Percentiles rank a stretch among this genome's conserved stretches.
Conservation (phyloP, 2,113 vertebrate species). For the Holacanthus passer region DNA sequence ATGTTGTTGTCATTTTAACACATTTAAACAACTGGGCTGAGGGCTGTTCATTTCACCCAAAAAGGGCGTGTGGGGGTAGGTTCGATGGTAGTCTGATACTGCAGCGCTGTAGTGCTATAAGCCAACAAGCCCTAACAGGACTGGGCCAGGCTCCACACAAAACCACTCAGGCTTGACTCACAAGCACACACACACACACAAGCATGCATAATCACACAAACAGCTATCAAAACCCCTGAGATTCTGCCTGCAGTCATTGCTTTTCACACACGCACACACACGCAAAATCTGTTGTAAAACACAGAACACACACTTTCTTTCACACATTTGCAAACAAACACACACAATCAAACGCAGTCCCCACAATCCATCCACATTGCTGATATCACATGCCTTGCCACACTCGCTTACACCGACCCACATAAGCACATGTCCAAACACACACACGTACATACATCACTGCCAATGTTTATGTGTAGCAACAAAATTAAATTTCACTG, state of each 20-base stretch:
- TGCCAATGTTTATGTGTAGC: conserved; percentile 24
- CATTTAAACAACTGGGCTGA: neutral
- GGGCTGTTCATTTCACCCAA: neutral
- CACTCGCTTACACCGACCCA: neutral
- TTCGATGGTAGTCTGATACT: conserved; percentile 14
- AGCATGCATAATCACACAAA: conserved; percentile 34
- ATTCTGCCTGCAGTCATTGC: conserved; percentile 15
- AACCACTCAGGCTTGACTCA: conserved; percentile 9
- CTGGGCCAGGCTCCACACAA: conserved; percentile 7
- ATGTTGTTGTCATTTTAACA: neutral
- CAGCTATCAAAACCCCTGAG: conserved; percentile 26
- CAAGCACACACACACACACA: conserved; percentile 13
- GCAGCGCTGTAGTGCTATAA: conserved; percentile 3
- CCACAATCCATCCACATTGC: neutral
- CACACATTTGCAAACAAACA: conserved; percentile 4
- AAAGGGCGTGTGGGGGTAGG: neutral
- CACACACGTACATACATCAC: neutral
- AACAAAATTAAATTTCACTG: conserved; percentile 40
- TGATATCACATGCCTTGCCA: neutral
- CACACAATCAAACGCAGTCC: conserved; percentile 1
- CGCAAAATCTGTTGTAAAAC: neutral
- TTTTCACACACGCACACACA: conserved; percentile 7
- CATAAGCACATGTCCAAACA: conserved; percentile 18
- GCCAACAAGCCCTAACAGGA: conserved; percentile 38
- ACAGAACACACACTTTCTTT: neutral